Conservation (phyloP, 2,888 invertebrate species). For the Megastigmus dorsalis region DNA sequence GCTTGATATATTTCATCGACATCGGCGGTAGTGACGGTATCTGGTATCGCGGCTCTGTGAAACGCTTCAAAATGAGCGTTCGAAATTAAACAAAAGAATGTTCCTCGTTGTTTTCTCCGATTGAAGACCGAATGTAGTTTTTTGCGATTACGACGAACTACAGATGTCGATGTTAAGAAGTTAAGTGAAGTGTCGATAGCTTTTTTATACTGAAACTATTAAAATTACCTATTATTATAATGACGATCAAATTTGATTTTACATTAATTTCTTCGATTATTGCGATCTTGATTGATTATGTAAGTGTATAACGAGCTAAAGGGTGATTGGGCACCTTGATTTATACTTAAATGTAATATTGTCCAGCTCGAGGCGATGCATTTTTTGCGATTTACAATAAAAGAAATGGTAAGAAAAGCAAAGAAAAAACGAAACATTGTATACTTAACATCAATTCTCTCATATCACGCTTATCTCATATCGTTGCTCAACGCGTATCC, state of each 20-base stretch:
- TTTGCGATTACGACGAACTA: not conserved
- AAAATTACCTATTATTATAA: constrained; percentile 35
- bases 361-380: constrained; percentile 39
- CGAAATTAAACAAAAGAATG: constrained; percentile 34
- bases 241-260: constrained; percentile 30
- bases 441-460: constrained; percentile 52
- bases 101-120: constrained; percentile 39
- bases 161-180: constrained; percentile 41
- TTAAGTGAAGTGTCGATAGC: constrained; percentile 46
- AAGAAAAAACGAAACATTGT: constrained; percentile 33
- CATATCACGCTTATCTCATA: constrained; percentile 68
- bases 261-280: constrained; percentile 33
- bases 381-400: constrained; percentile 49
- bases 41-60: constrained; percentile 7
- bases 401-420: constrained; percentile 10
- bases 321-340: constrained; percentile 48
- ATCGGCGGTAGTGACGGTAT: too few relatives aligned
- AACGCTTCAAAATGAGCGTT: not conserved
- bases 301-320: constrained; percentile 41
- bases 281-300: constrained; percentile 41
- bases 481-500: constrained; percentile 58
- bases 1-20: constrained; percentile 48
- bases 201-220: constrained; percentile 51
- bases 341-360: constrained; percentile 46
- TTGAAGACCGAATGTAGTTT: not conserved